Evolutionary conservation across 2,797 vertebrate species (phyloP), one percentile per base, ranked within the genome.

Genomic region (Sebastiscus albofasciatus): DNA sequence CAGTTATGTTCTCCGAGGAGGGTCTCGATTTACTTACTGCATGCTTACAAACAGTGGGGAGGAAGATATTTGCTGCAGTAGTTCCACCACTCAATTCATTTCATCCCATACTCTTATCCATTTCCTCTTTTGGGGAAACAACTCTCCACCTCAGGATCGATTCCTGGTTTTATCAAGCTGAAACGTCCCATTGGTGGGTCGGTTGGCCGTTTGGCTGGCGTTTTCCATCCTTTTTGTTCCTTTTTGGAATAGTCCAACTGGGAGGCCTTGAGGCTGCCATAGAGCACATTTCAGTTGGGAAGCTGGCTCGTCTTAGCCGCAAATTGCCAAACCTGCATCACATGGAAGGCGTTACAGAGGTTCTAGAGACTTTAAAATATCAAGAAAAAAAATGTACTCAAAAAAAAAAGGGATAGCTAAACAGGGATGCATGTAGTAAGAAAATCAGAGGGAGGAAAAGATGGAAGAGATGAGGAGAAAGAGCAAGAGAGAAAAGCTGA

Each of bases 311-410:
- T 96, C 97, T 96, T 94, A 96, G 97, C 96, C 96, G 97, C 96
- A 98, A 92, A 97, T 96, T 95, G 97, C 97, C 97, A 97, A 96
- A 97, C 97, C 97, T 98, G 97, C 97, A 98, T 98, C 97, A 98
- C 97, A 98, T 97, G 95, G 96, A 95, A 96, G 96, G 95, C 75
- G 97, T 97, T 97, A 97, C 91, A 94, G 94, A 97, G 96, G 96
- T 96, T 97, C 95, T 91, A 94, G 92, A 94, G 94, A 91, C 80
- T 86, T 89, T 75, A 67, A 85, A 77, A 90, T 82, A 75, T 67
- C 67, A 67, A 83, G 29, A 67, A 68, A 60, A 22, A 76, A 29
- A 34, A 80, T 81, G 81, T 77, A 91, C 68, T 88, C 67, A 77
- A 81, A 81, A 78, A 86, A 78, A 76, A 66, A 64, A 60, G 62